Evolutionary conservation across 92 coral and sea anemone species (phyloP).

Genomic region (Isaurus tuberculatus): DNA sequence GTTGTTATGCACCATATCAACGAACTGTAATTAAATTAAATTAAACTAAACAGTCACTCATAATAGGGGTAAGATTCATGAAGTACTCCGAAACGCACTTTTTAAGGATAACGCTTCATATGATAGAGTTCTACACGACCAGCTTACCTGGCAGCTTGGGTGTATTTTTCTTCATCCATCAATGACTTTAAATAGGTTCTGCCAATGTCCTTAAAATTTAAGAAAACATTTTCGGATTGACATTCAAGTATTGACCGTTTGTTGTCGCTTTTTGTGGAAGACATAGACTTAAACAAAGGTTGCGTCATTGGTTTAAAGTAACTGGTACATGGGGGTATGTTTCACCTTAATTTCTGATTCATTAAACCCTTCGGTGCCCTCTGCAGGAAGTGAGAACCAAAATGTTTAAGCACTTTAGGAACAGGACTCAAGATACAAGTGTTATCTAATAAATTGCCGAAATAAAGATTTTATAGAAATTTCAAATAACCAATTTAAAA

Average conservation of each 20-base stretch:
- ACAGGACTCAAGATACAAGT: too few species aligned
- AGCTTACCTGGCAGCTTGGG: conserved; percentile 89
- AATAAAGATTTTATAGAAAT: neutral
- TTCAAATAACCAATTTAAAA: neutral
- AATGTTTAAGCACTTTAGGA: too few species aligned
- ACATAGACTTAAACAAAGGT: too few species aligned
- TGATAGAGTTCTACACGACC: neutral
- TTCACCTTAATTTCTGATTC: too few species aligned
- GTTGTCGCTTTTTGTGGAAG: too few species aligned
- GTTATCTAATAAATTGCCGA: neutral
- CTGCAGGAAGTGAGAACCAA: too few species aligned
- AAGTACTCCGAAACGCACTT: neutral
- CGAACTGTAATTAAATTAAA: too few species aligned
- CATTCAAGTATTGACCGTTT: neutral
- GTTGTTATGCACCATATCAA: too few species aligned
- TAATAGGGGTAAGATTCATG: neutral
- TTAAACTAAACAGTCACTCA: neutral
- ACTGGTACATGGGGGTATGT: too few species aligned
- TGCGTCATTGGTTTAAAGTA: too few species aligned
- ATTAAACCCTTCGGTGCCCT: too few species aligned
- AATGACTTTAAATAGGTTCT: conserved; percentile 86
- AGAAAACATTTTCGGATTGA: neutral
- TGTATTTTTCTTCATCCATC: conserved; percentile 89
- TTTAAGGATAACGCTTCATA: neutral
- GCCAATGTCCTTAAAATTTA: conserved; percentile 81